Percentiles rank a stretch among this genome's conserved stretches.
Conservation (phyloP, 2,113 vertebrate genomes). For the Callithrix jacchus region DNA sequence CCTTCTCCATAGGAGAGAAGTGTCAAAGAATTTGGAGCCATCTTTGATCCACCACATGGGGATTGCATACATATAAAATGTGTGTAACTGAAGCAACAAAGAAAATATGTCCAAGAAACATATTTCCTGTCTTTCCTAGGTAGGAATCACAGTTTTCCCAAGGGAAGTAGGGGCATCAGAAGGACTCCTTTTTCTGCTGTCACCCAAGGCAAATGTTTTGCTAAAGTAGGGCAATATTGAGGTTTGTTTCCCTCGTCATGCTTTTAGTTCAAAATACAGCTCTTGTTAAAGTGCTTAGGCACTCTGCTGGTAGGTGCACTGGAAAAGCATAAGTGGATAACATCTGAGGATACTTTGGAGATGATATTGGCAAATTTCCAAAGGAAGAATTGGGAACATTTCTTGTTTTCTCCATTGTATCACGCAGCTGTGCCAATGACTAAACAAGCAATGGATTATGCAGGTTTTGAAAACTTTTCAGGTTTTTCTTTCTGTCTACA, state of each 20-base stretch:
- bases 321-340: not conserved
- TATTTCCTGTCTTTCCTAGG: not conserved
- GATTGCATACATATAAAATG: not conserved
- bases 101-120: not conserved
- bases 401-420: slow-evolving; percentile 54
- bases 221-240: not conserved
- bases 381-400: slow-evolving; percentile 24
- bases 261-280: slow-evolving; percentile 19
- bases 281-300: not conserved
- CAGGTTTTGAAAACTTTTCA: not conserved
- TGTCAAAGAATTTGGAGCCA: not conserved
- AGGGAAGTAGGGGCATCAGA: not conserved
- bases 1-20: not conserved
- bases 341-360: slow-evolving; percentile 11
- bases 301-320: not conserved
- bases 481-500: not conserved
- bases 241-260: not conserved
- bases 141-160: not conserved
- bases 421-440: not conserved
- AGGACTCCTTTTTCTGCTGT: not conserved
- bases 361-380: not conserved
- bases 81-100: not conserved
- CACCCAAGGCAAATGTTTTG: not conserved
- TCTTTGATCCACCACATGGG: not conserved
- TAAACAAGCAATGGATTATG: not conserved